Evolutionary conservation across 2,888 invertebrate species (phyloP), one percentile per base, ranked within the genome.

Genomic region (Synergus laeviventris): DNA sequence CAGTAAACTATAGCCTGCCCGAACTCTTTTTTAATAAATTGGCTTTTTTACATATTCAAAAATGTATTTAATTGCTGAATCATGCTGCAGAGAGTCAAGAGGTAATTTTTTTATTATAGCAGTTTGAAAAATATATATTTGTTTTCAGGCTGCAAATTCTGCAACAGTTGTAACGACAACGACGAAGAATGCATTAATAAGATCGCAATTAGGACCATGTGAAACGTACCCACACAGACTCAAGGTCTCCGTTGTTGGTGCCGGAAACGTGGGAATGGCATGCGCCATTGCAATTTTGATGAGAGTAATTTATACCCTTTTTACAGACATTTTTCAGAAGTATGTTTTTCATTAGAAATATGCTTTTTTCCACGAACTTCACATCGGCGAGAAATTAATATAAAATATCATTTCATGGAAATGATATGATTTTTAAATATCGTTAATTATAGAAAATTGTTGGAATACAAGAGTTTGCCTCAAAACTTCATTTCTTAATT

Each of bases 251-350:
- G 85, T 89, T 76, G 80, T 89, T 49, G 88, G 89, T 38, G 80
- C 83, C 66, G 93, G 93, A 56, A 91, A 91, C 81, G 92, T 93
- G 73, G 93, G 93, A 78, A 93, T 93, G 91, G 92, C 93, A 42
- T 92, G 92, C 81, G 92, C 92, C 66, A 92, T 92, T 85, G 91
- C 91, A 76, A 92, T 93, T 79, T 89, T 93, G 74, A 91, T 92
- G 84, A 92, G 92, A 89, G 92, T 92, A 81, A 83, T 85, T 81
- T 56, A 60, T 75, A 66, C 11, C 21, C 18, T 31, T 38, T 38
- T 49, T 49, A 49, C 12, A 18, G 7, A 18, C 60, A 18, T 74
- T 60, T 38, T 49, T 36, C 4, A 73, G 12, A 54, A 54, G 18
- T 21, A 31, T 31, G 21, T 73, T 38, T 54, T 38, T 54, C 73